Percentiles rank a stretch among this genome's conserved stretches.
These are phyloP conservation scores for Nycticryphes semicollaris DNA, from an alignment of 2,113 vertebrate genomes.

Conservation along the genomic window DNA sequence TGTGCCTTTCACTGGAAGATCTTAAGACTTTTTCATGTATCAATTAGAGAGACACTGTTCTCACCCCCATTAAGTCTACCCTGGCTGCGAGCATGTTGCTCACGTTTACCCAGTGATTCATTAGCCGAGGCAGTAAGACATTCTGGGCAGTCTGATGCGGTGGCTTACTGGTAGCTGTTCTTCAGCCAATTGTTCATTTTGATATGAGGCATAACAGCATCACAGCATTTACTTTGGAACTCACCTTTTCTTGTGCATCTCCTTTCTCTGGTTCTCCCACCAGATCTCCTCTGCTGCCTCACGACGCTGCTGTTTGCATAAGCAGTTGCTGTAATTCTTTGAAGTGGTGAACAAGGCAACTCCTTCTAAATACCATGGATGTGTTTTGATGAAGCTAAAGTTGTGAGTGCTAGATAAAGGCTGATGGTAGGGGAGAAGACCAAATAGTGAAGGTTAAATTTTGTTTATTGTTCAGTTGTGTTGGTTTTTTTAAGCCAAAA, in stretches of 20 bases:
- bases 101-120: slow-evolving; percentile 44
- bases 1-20: neutral
- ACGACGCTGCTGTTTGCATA: neutral
- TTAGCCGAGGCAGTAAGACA: neutral
- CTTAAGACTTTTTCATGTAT: neutral
- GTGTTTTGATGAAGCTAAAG: neutral
- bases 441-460: neutral
- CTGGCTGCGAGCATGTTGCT: neutral
- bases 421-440: neutral
- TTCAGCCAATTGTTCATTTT: neutral
- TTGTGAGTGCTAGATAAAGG: neutral
- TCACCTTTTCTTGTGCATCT: slow-evolving; percentile 1
- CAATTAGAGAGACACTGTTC: slow-evolving; percentile 5
- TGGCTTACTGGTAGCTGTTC: slow-evolving; percentile 34
- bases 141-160: neutral
- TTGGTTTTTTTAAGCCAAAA: neutral
- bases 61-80: neutral
- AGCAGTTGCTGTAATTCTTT: neutral
- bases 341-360: neutral
- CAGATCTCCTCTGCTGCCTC: neutral
- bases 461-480: neutral
- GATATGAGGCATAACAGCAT: neutral
- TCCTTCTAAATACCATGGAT: neutral
- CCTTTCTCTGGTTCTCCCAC: slow-evolving; percentile 30
- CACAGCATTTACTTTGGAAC: neutral